These are phyloP conservation scores for Selenia dentaria DNA, from an alignment of 2,888 invertebrate genomes.

Conservation along the genomic window DNA sequence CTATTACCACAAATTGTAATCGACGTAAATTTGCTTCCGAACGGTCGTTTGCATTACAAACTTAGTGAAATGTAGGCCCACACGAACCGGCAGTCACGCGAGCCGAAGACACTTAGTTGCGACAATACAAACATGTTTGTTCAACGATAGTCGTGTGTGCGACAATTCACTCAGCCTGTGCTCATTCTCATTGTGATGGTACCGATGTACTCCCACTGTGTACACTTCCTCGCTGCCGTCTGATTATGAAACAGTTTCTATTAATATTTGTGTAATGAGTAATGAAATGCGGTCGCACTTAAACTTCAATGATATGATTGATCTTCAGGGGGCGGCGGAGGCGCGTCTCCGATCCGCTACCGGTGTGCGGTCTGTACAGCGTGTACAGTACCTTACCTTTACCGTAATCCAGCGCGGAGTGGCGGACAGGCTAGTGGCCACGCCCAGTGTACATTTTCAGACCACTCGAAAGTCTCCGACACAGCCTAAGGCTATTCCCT, in stretches of 20 bases:
- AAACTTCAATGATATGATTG: neutral
- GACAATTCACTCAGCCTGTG: neutral
- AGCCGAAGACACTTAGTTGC: neutral
- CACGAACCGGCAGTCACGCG: neutral
- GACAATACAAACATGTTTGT: neutral
- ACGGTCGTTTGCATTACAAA: neutral
- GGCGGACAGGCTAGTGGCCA: no score
- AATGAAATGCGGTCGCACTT: constrained; percentile 2
- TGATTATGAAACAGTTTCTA: neutral
- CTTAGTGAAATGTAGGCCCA: neutral
- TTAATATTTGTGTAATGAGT: neutral
- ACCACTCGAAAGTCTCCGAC: no score
- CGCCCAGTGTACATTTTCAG: no score
- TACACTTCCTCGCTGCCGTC: no score
- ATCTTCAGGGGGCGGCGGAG: neutral
- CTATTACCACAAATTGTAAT: constrained; percentile 5
- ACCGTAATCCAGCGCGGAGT: no score
- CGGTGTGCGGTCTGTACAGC: no score
- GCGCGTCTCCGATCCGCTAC: no score
- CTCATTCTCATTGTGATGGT: neutral
- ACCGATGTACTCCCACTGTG: no score
- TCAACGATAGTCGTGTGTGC: neutral
- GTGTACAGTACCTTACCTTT: no score
- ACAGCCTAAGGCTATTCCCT: no score
- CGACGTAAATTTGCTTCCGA: neutral